Base-by-base conservation (phyloP, 1,140 invertebrate species). In the Bradynema listronoti region DNA sequence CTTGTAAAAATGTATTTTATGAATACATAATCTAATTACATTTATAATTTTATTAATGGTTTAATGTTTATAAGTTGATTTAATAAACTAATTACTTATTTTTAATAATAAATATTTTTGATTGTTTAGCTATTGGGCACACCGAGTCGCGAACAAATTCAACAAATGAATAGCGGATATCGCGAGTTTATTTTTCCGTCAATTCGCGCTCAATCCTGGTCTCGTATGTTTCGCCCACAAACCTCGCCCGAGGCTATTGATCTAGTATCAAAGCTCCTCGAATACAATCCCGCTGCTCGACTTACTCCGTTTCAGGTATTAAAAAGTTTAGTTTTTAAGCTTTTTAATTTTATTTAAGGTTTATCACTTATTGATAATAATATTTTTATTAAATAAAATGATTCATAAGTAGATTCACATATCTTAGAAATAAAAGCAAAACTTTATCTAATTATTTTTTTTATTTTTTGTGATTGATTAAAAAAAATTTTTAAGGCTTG, bases 151-250 rank as follows among this genome's bases (percentile, higher is more conserved):
- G 93, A 98, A 82, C 91, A 99, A 83, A 98, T 98, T 72, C 85
- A 90, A 77, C 91, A 97, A 82, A 99, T 99, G 94, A 99, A 99
- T 85, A 92, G 91, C 45, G 97, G 97, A 80, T 99, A 99, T 80
- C 95, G 91, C 69, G 94, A 98, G 84, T 98, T 98, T 82, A 96
- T 95, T 83, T 99, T 99, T 81, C 95, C 95, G 71, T 91, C 96
- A 81, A 98, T 99, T 80, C 97, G 95, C 82, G 91, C 92, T 77
- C 93, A 98, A 84, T 92, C 94, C 52, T 98, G 94, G 94, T 50
- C 51, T 33, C 49, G 60, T 90, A 92, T 61, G 2, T 98, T 99
- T 83, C 86, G 92, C 79, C 87, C 89, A 69, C 86, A 91, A 78
- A 97, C 93, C 58, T 90, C 93, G 43, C 86, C 87, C 51, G 93